Base-by-base conservation (phyloP, 2,888 invertebrate genomes). In the Terebella lapidaria region DNA sequence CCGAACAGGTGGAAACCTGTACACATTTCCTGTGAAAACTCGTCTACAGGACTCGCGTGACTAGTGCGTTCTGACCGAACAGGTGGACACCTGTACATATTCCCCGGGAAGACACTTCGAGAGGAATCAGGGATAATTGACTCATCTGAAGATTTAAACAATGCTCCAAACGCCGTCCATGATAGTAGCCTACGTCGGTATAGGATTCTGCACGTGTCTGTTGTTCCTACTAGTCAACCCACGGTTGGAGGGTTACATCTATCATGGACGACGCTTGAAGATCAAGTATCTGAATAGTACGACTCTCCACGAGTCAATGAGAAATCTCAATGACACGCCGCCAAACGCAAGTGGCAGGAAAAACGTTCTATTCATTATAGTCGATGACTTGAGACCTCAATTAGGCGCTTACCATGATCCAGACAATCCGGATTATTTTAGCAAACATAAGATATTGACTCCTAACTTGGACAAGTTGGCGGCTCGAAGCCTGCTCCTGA, bases 381-480 rank as follows among this genome's bases (percentile, higher is more conserved):
- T 63, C 3, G 68, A 68, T 29, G 68, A 68, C 46, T 62, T 68
- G 62, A 60, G 71, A 1, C 68, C 70, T 3, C 57, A 71, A 58
- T 54, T 71, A 2, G 66, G 64, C 2, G 49, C 64, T 3, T 71
- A 64, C 53, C 25, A n/a, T 5, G 49, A 22, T 24, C 5, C 10
- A 20, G 49, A 49, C 22, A 15, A 27, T 28, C 62, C 61, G 0
- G 61, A 64, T 2, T 61, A 63, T 45, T 66, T 66, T 22, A 35
- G 25, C 29, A 5, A 25, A 5, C 15, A 5, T 22, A 53, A 5
- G 25, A 68, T 67, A 59, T 62, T 62, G 35, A 65, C 65, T n/a
- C 68, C 67, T 27, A 64, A 68, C 29, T 27, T 68, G 22, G 68
- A 68, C 47, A 22, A 20, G 18, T 60, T 68, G 22, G 68, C 68